A percentile compares a stretch with the other conserved stretches of the same genome.
phyloP scores from a whole-genome alignment of 2,888 invertebrate genomes.

The Drosophila rellima region DNA sequence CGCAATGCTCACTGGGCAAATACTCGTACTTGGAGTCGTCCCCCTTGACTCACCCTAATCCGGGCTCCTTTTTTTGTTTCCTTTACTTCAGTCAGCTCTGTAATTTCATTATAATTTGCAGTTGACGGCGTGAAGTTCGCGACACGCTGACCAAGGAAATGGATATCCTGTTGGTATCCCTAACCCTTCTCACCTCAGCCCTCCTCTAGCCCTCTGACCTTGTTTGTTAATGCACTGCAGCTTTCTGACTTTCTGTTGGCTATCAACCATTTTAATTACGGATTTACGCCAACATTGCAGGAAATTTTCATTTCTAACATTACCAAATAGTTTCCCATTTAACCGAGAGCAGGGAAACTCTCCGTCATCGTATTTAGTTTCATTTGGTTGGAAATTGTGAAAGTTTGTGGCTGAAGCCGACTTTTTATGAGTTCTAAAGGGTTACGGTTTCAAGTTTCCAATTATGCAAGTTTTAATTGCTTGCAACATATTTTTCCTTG shows the following conservation, averaged over 20 bases:
- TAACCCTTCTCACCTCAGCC: background rate
- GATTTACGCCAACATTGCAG: conserved; percentile 64
- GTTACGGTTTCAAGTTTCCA: conserved; percentile 24
- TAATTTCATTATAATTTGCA: conserved; percentile 74
- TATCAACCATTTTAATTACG: conserved; percentile 63
- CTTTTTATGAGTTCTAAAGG: conserved; percentile 7
- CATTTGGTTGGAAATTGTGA: conserved; percentile 27
- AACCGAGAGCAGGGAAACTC: conserved; percentile 6
- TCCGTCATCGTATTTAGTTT: conserved; percentile 26
- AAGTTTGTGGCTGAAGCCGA: conserved; percentile 13
- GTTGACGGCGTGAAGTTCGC: conserved; percentile 66
- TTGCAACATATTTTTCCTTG: conserved; percentile 16
- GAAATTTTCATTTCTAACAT: conserved; percentile 33
- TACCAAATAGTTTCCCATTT: conserved; percentile 36
- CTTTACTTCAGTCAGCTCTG: conserved; percentile 53
- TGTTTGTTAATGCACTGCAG: conserved; percentile 59
- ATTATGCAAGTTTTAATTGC: conserved; percentile 32
- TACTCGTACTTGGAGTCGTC: conserved; percentile 3
- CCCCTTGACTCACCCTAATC: background rate
- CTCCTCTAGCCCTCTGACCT: conserved; percentile 19
- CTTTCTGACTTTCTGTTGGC: conserved; percentile 38
- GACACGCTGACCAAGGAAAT: conserved; percentile 56
- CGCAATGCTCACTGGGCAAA: conserved; percentile 49
- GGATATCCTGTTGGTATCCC: conserved; percentile 12
- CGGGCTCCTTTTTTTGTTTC: background rate